Conservation (phyloP, 2,113 vertebrate species). For the Ammodytes marinus region DNA sequence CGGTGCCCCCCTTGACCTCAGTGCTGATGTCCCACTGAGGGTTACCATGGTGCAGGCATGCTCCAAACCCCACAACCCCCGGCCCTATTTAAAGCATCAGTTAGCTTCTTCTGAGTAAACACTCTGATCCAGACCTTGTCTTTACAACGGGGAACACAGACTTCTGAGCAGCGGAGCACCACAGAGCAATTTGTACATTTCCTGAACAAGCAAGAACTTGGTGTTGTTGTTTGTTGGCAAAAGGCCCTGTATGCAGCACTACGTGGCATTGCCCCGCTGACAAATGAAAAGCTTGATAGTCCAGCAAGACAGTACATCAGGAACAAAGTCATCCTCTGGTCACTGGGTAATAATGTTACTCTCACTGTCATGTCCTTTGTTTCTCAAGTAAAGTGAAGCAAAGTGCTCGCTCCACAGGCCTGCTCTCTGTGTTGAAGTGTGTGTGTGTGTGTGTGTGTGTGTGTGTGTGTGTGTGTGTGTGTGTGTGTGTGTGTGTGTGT, state of each 20-base stretch:
- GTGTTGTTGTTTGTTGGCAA: slow-evolving; percentile 48
- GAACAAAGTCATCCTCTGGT: slow-evolving; percentile 44
- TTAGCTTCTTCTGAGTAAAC: slow-evolving; percentile 39
- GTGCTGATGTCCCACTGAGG: slow-evolving; percentile 16
- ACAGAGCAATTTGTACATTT: slow-evolving; percentile 57
- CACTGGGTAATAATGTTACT: slow-evolving; percentile 30
- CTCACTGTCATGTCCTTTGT: slow-evolving; percentile 11
- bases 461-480: too few species aligned
- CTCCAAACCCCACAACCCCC: slow-evolving; percentile 25
- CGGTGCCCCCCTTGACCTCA: slow-evolving; percentile 53
- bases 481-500: too few species aligned
- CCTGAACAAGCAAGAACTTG: slow-evolving; percentile 55
- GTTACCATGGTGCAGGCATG: slow-evolving; percentile 8
- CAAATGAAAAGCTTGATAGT: slow-evolving; percentile 59
- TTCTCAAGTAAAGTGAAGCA: slow-evolving; percentile 37
- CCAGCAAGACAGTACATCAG: slow-evolving; percentile 20
- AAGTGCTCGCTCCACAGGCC: slow-evolving; percentile 11
- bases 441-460: too few species aligned
- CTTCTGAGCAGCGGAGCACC: slow-evolving; percentile 38
- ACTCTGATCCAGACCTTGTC: neutral
- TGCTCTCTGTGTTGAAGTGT: slow-evolving; percentile 1
- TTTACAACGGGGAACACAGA: slow-evolving; percentile 33
- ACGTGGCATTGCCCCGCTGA: slow-evolving; percentile 33
- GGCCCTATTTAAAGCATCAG: slow-evolving; percentile 23
- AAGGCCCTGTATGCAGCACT: slow-evolving; percentile 18